A percentile compares a stretch with the other conserved stretches of the same genome.
phyloP scores from a whole-genome alignment of 2,113 vertebrate genomes.

The Odocoileus hemionus region DNA sequence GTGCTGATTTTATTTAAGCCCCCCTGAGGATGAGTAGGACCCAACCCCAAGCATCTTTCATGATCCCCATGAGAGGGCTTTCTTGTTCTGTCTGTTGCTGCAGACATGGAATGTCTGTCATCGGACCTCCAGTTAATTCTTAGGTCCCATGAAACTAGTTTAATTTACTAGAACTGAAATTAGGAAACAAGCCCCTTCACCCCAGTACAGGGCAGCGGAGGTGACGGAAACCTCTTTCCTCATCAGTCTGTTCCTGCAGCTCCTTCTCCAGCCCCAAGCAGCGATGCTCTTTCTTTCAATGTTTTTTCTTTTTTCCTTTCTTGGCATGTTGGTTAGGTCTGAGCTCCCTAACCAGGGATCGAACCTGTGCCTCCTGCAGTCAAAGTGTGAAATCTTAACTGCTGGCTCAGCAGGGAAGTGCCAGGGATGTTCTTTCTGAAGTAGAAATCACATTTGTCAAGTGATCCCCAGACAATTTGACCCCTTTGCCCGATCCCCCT shows the following conservation, averaged over 20 bases:
- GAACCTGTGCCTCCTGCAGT: not conserved
- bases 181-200: not conserved
- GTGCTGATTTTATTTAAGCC: not conserved
- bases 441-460: not conserved
- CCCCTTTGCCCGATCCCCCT: accelerated
- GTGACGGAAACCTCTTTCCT: not conserved
- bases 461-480: not conserved
- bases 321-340: not conserved
- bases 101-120: not conserved
- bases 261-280: too few relatives aligned
- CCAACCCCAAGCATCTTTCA: not conserved
- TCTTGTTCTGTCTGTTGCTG: not conserved
- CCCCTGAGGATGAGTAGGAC: not conserved
- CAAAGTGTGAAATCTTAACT: not conserved
- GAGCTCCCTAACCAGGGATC: not conserved
- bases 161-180: not conserved
- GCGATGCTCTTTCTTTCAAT: not conserved
- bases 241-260: accelerated
- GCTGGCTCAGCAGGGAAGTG: not conserved
- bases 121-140: not conserved
- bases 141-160: not conserved
- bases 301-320: not conserved
- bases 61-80: not conserved
- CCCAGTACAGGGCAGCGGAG: not conserved
- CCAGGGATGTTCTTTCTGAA: not conserved